Evolutionary conservation across 2,113 vertebrate species (phyloP), one percentile per base, ranked within the genome.

Genomic region (Epinephelus moara): DNA sequence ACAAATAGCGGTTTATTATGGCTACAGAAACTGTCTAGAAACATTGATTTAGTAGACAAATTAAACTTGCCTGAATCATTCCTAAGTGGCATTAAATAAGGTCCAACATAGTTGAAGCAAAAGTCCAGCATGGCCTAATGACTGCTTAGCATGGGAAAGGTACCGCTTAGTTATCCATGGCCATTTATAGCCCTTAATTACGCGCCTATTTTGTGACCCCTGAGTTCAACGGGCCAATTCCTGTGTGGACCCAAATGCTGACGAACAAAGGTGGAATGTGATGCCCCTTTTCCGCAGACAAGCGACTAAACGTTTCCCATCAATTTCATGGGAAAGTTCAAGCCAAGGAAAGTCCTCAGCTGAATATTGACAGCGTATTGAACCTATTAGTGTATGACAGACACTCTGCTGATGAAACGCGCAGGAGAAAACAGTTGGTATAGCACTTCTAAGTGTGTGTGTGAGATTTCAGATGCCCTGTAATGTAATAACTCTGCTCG

Each of bases 131-230:
- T 64, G 81, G 12, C n/a, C 49, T 70, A 85, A 87, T 83, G 82
- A 90, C 79, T 87, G 85, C 88, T 85, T 84, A 81, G 89, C 87
- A 90, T 94, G 92, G 89, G 93, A 93, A 94, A 93, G 89, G 87
- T 91, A 89, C 82, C 78, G 64, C 85, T 89, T 88, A 92, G 83
- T 84, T 92, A 89, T 90, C 90, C 92, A 27, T 64, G 83, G 77
- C 94, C 93, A 95, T 96, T 95, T 94, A 95, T 94, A 95, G 91
- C 90, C 91, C 85, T 93, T 95, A 96, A 96, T 96, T 96, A 91
- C 84, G 75, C 81, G 85, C 93, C 94, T 94, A 95, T 95, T 95
- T 95, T 88, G 90, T 95, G 94, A 96, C 94, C 95, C 81, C 89
- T 77, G 76, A 88, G 94, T 95, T 95, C 95, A 96, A 81, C 82